phyloP scores from a whole-genome alignment of 2,888 invertebrate species.

The Epirrita christyi region DNA sequence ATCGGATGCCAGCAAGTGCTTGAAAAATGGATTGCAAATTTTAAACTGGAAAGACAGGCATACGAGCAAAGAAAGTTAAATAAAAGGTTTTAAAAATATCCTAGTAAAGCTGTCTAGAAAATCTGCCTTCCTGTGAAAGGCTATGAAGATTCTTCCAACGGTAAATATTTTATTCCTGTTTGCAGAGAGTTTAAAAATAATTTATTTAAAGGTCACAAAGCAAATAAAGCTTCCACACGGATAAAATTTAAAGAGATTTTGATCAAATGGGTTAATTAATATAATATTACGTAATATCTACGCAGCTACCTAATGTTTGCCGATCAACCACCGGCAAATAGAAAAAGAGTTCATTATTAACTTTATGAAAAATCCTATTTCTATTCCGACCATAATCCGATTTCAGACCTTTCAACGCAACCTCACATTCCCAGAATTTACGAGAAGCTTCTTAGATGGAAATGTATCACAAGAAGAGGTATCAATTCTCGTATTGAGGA shows the following conservation, averaged over 20 bases:
- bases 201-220: neutral
- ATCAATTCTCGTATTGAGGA: conserved; percentile 29
- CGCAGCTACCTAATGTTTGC: neutral
- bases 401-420: conserved; percentile 10
- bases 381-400: conserved; percentile 8
- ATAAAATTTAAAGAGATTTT: neutral
- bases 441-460: conserved; percentile 11
- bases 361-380: neutral
- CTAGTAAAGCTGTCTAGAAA: no score
- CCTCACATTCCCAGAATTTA: conserved; percentile 10
- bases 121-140: no score
- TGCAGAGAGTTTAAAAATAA: neutral
- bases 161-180: neutral
- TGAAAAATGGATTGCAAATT: no score
- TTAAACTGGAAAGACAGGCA: no score
- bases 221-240: neutral
- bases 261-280: neutral
- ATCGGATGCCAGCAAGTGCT: no score
- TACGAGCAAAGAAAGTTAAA: no score
- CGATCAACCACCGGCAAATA: conserved; percentile 1
- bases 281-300: neutral
- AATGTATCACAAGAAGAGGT: conserved; percentile 19
- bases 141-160: no score
- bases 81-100: no score
- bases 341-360: neutral